Base-by-base conservation (phyloP, 2,888 invertebrate species). In the Kuschelorhynchus macadamiae region DNA sequence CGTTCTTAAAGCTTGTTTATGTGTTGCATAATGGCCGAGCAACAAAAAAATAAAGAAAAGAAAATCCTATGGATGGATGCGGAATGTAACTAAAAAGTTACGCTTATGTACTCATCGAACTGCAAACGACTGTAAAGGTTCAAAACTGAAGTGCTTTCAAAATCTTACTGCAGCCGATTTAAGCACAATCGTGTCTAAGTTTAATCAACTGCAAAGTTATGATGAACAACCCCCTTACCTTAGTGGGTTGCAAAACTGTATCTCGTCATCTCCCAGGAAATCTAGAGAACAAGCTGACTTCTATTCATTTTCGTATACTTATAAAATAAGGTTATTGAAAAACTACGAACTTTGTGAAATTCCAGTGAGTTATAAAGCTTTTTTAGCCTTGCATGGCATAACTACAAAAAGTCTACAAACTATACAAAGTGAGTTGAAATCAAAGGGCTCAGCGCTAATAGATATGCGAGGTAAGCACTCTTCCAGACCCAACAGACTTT, bases 331-430 rank as follows among this genome's bases (percentile, higher is more conserved):
- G 14, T 47, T n/a, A 11, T 9, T 47, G 14, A 47, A 47, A 47
- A 47, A 47, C 20, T 20, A 47, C 18, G 2, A 47, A 47, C 49
- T 18, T 20, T 21, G 20, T 47, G 20, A 47, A 14, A 47, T 20
- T 14, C 20, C 49, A 14, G 18, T 47, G 14, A 20, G 46, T 30
- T 47, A 20, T 47, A 47, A 47, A 12, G 49, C 49, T n/a, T 47
- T 47, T 18, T 18, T 21, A 32, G 12, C 50, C 30, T 30, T 30
- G 7, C 30, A 50, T 50, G 33, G 30, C 25, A 30, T 50, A 32
- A 50, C 50, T 50, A n/a, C 50, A 30, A 25, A 30, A 30, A 50
- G 50, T 9, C 25, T 33, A 25, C 50, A 30, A 30, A 50, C 25
- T 9, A 2, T 33, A 25, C 50, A 50, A 30, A 30, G 11, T 2